A percentile compares a stretch with the other conserved stretches of the same genome.
Conservation (phyloP, 2,797 vertebrate genomes). For the Xerus rutilus region DNA sequence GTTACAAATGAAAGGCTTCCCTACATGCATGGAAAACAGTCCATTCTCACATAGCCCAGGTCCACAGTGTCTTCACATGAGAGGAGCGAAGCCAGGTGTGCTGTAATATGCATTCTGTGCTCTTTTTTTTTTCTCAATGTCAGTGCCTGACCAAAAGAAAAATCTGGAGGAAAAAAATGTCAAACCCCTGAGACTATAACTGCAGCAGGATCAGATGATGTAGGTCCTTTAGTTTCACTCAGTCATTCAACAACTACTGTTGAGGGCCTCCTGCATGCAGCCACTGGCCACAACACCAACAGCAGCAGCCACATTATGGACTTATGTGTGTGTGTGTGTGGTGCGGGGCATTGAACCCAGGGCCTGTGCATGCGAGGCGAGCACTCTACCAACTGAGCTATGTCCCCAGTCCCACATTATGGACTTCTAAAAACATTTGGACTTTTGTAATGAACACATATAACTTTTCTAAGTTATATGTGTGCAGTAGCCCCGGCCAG, state of each 20-base stretch:
- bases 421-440: background rate
- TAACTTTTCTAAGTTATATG: background rate
- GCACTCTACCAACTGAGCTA: no score
- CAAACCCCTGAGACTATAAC: background rate
- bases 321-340: background rate
- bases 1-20: background rate
- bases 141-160: background rate
- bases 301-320: rapidly evolving
- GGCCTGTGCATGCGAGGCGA: no score
- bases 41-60: background rate
- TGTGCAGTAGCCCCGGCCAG: background rate
- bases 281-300: background rate
- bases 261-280: background rate
- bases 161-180: background rate
- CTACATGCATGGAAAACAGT: rapidly evolving
- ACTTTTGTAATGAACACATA: background rate
- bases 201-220: rapidly evolving
- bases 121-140: background rate
- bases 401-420: background rate
- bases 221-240: background rate
- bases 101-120: background rate
- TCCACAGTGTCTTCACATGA: background rate
- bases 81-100: background rate
- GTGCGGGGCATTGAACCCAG: no score
- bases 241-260: rapidly evolving